phyloP scores from a whole-genome alignment of 1,140 invertebrate species.

The Drosophila bipectinata region DNA sequence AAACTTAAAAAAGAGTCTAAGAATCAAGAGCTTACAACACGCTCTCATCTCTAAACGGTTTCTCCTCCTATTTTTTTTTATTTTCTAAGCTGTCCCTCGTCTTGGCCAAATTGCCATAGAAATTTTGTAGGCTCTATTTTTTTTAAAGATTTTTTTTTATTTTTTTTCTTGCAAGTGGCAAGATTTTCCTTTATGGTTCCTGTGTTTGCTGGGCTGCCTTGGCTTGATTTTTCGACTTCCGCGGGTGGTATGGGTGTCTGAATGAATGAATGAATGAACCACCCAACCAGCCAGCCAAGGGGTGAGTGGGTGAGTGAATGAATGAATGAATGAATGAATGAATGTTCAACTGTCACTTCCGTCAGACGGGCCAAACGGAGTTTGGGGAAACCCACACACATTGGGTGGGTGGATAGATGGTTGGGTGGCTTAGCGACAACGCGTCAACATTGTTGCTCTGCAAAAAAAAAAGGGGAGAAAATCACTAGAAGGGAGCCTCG shows the following conservation, averaged over 20 bases:
- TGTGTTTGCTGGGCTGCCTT: constrained; percentile 55
- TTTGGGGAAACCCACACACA: constrained; percentile 38
- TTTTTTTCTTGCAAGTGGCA: constrained; percentile 43
- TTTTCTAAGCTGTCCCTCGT: background rate
- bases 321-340: constrained; percentile 67
- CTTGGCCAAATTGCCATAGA: constrained; percentile 69
- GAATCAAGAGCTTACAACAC: background rate
- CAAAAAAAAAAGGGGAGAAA: background rate
- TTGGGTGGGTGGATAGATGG: constrained; percentile 1
- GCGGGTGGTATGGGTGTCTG: constrained; percentile 26
- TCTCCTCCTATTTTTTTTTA: background rate
- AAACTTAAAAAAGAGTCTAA: no score
- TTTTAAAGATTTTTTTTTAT: background rate
- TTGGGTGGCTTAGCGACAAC: constrained; percentile 33
- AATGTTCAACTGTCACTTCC: constrained; percentile 82
- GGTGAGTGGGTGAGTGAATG: constrained; percentile 16
- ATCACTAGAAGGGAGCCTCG: background rate
- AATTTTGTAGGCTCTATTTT: constrained; percentile 41
- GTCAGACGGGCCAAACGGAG: constrained; percentile 47
- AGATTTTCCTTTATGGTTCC: constrained; percentile 74
- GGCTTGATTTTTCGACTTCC: constrained; percentile 60
- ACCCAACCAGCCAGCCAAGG: background rate
- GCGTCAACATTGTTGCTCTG: constrained; percentile 58
- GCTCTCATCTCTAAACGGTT: constrained; percentile 19
- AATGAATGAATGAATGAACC: constrained; percentile 30